phyloP scores from a whole-genome alignment of 2,113 vertebrate genomes.

The Notothenia coriiceps region DNA sequence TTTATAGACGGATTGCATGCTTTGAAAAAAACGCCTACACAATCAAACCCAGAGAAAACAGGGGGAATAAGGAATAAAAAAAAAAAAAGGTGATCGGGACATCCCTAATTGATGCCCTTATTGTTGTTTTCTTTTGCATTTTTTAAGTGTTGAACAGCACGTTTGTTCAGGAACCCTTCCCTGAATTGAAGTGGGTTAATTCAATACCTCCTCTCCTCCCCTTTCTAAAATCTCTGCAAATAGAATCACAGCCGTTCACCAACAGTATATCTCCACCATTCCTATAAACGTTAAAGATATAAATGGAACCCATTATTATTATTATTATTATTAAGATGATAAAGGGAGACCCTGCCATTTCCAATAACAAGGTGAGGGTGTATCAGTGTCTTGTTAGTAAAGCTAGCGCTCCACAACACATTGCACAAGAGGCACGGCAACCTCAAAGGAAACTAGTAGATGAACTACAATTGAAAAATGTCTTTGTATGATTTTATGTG shows the following conservation, averaged over 20 bases:
- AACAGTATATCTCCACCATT: not conserved
- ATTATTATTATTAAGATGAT: not conserved
- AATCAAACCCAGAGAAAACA: no score
- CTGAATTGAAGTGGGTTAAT: not conserved
- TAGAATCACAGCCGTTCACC: no score
- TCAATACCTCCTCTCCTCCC: no score
- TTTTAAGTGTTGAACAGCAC: not conserved
- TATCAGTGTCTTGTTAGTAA: no score
- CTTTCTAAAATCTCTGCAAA: no score
- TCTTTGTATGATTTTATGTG: slow-evolving; percentile 16
- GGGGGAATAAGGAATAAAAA: no score
- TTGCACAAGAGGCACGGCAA: not conserved
- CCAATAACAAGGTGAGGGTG: no score
- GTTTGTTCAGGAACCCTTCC: not conserved
- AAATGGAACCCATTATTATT: no score
- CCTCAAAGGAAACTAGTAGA: slow-evolving; percentile 14
- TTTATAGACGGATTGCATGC: no score
- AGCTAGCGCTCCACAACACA: not conserved
- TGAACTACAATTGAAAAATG: not conserved
- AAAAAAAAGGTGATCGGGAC: no score
- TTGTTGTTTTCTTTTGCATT: not conserved
- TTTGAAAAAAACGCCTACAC: no score
- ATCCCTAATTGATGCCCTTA: not conserved
- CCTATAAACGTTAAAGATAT: not conserved
- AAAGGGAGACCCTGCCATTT: not conserved